Base-by-base conservation (phyloP, 2,113 vertebrate species). In the Phylloscopus trochiloides region DNA sequence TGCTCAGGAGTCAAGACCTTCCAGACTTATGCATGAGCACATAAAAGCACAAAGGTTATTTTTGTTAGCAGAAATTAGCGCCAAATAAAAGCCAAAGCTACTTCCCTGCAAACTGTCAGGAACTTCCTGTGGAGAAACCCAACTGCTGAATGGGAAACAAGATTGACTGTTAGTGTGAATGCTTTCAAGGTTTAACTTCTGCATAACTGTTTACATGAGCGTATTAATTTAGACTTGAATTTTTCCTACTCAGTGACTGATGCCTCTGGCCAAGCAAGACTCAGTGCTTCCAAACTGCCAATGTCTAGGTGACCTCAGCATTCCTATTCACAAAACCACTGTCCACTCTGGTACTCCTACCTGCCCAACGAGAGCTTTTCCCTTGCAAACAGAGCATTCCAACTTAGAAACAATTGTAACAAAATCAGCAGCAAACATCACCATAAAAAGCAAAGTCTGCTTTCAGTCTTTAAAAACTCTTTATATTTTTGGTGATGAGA, bases 61-160 rank as follows among this genome's bases (percentile, higher is more conserved):
- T 95, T 71, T 70, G 59, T 67, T 76, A 84, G 75, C 59, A 83
- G 88, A 88, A 90, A 70, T 19, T 18, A 73, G 40, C 18, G 40
- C 47, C 77, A 92, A 90, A 90, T 71, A 90, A 96, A 94, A 93
- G 61, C 59, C 66, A 86, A 77, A 92, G 59, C 21, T 70, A 65
- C 51, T 92, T 91, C 55, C 59, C 68, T 86, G 51, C 28, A 83
- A 95, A 90, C 40, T 68, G 95, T 63, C 88, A 94, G 96, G 86
- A 93, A 88, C 9, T 16, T 83, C 92, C 78, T 92, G 71, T 65
- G 72, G 63, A 93, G 82, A 84, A 86, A 86, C 0, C 1, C 51
- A 86, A 78, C 28, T 71, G 20, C 47, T 90, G 75, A 88, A 76
- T 32, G 28, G 59, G 85, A 93, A 88, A 88, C 45, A 65, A 20